Evolutionary conservation across 2,113 vertebrate species (phyloP).

Genomic region (Austrofundulus limnaeus): DNA sequence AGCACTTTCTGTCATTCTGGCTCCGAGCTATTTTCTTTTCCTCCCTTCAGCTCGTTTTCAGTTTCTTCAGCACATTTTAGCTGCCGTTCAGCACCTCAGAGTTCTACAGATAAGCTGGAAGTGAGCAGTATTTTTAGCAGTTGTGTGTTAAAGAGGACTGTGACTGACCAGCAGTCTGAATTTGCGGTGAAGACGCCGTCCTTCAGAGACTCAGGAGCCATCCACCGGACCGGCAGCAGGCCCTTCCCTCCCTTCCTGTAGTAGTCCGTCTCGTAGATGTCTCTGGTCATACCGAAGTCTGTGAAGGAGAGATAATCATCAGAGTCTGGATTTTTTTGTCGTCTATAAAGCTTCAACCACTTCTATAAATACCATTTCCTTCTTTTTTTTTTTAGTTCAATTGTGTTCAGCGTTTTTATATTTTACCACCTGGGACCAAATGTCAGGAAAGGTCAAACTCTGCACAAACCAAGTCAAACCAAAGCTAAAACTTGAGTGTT

Average conservation of each 20-base stretch:
- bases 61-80: no score
- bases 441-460: background rate
- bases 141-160: background rate
- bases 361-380: no score
- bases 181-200: conserved; percentile 93
- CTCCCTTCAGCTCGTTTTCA: no score
- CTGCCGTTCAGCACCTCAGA: background rate
- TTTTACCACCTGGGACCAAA: conserved; percentile 12
- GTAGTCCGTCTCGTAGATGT: conserved; percentile 98
- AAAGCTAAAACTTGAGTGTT: background rate
- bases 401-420: background rate
- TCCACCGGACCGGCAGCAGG: conserved; percentile 94
- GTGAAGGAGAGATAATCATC: background rate
- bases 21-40: no score
- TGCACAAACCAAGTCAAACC: background rate
- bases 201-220: conserved; percentile 95
- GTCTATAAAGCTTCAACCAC: background rate
- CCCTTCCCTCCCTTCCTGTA: conserved; percentile 97
- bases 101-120: background rate
- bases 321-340: background rate
- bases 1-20: no score
- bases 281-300: conserved; percentile 99
- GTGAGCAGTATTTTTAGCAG: background rate
- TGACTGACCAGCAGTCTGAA: conserved; percentile 93
- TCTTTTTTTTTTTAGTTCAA: no score